Evolutionary conservation across 2,113 vertebrate genomes (phyloP).

Genomic region (Pseudopodoces humilis): DNA sequence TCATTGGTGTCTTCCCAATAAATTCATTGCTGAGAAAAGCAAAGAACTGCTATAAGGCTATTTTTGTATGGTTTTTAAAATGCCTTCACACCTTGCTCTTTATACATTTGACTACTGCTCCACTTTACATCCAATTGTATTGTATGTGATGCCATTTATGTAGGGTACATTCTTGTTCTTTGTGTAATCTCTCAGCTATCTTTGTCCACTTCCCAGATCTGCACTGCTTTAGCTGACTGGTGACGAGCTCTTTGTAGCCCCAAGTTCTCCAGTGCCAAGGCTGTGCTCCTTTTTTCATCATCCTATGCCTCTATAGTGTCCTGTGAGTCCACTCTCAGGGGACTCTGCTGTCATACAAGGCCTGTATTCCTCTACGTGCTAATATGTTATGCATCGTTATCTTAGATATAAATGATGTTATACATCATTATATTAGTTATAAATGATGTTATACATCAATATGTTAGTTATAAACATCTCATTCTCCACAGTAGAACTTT

Average conservation of each 20-base stretch:
- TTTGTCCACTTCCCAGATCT: background rate
- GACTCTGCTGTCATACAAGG: background rate
- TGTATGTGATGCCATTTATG: background rate
- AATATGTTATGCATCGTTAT: background rate
- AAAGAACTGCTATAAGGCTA: background rate
- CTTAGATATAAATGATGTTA: background rate
- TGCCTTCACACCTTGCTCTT: background rate
- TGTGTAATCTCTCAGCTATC: background rate
- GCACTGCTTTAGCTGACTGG: background rate
- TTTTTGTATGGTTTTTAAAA: background rate
- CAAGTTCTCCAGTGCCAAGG: background rate
- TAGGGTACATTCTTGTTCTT: background rate
- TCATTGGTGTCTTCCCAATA: background rate
- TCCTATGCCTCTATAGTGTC: background rate
- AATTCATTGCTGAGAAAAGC: background rate
- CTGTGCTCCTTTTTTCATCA: background rate
- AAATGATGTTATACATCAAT: background rate
- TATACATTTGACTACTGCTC: background rate
- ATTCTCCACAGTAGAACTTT: background rate
- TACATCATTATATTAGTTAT: background rate
- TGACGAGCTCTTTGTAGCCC: background rate
- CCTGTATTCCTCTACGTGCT: background rate
- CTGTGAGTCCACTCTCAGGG: background rate
- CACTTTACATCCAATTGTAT: background rate
- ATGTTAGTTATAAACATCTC: background rate